These are phyloP conservation scores for Drosophila anceps DNA, from an alignment of 2,888 invertebrate species.

Conservation along the genomic window DNA sequence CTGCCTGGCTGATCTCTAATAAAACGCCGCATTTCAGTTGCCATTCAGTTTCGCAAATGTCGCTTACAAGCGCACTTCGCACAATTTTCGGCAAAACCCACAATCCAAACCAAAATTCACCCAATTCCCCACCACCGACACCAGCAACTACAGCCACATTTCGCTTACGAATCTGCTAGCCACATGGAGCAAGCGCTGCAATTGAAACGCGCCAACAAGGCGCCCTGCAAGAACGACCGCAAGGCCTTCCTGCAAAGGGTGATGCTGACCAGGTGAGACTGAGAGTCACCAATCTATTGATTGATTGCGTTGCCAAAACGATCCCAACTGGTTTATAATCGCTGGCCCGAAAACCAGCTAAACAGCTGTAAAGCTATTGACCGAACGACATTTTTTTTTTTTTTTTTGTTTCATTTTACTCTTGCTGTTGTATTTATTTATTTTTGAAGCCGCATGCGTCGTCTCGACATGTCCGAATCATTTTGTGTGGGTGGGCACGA, in stretches of 20 bases:
- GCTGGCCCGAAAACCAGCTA: conserved; percentile 57
- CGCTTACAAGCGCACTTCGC: conserved; percentile 83
- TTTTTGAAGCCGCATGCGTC: conserved; percentile 29
- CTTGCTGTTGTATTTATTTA: conserved; percentile 20
- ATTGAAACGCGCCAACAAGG: conserved; percentile 79
- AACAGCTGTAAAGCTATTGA: conserved; percentile 78
- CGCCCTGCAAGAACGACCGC: conserved; percentile 85
- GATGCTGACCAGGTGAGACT: conserved; percentile 84
- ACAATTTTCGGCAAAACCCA: conserved; percentile 57
- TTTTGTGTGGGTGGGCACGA: conserved; percentile 46
- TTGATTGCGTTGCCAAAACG: conserved; percentile 62
- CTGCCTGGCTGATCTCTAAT: conserved; percentile 71
- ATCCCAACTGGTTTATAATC: conserved; percentile 56
- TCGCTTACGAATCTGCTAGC: conserved; percentile 30
- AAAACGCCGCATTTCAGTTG: conserved; percentile 82
- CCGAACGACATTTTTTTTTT: conserved; percentile 66
- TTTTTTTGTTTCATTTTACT: conserved; percentile 17
- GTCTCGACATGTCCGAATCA: conserved; percentile 19
- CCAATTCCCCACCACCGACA: conserved; percentile 12
- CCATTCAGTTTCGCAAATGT: conserved; percentile 84
- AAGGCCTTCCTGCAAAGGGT: conserved; percentile 84
- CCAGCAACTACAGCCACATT: background rate
- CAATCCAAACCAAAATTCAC: conserved; percentile 38
- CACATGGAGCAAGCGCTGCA: conserved; percentile 81
- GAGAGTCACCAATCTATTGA: conserved; percentile 34